phyloP scores from a whole-genome alignment of 2,797 vertebrate species.

The Picus viridis region DNA sequence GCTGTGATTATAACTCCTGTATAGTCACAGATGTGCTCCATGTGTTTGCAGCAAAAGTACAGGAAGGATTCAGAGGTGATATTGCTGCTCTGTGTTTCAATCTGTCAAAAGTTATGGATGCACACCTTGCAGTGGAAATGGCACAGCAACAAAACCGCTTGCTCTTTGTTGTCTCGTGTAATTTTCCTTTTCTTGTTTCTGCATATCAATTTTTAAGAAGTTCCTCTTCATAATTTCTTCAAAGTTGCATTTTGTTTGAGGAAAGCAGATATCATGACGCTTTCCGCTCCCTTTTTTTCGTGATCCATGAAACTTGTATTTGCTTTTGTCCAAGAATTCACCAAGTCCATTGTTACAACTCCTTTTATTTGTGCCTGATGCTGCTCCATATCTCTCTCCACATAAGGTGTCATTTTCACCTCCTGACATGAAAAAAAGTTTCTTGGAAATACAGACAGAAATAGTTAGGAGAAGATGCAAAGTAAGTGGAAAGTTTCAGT shows the following conservation, averaged over 20 bases:
- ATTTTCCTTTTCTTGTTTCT: constrained; percentile 7
- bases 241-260: constrained; percentile 6
- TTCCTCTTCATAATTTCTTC: constrained; percentile 18
- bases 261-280: not conserved
- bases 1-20: not conserved
- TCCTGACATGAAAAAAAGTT: constrained; percentile 27
- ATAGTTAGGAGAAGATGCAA: constrained; percentile 47
- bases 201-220: not conserved
- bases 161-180: constrained; percentile 38
- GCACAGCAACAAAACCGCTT: not conserved
- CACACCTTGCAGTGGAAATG: not conserved
- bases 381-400: not conserved
- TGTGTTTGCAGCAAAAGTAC: not conserved
- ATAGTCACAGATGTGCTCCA: not conserved
- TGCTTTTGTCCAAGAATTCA: constrained; percentile 26
- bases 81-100: constrained; percentile 5
- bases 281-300: constrained; percentile 22
- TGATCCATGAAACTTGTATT: not conserved
- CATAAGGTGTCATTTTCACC: constrained; percentile 17
- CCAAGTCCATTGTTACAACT: constrained; percentile 15
- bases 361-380: constrained; percentile 7
- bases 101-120: not conserved
- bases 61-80: not conserved
- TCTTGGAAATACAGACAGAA: constrained; percentile 1
- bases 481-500: constrained; percentile 48